Conservation (phyloP, 2,888 invertebrate genomes). For the Melinaea marsaeus region DNA sequence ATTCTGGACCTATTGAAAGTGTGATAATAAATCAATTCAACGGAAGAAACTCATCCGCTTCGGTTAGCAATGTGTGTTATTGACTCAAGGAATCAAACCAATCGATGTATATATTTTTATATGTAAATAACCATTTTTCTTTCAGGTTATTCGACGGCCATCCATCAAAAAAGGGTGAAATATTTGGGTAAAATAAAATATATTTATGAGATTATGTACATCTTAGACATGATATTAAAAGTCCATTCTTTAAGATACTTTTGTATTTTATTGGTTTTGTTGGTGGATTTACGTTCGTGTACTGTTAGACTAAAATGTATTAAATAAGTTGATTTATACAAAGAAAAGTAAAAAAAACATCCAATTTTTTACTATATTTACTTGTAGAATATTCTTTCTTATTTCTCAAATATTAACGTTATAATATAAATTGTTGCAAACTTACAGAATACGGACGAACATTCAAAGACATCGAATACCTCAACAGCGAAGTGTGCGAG, state of each 20-base stretch:
- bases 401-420: no score
- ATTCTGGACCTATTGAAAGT: no score
- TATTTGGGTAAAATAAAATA: no score
- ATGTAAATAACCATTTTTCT: constrained; percentile 65
- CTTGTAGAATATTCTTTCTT: no score
- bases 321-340: no score
- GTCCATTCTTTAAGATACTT: not conserved
- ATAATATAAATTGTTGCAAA: constrained; percentile 34
- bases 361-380: no score
- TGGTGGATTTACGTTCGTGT: constrained; percentile 5
- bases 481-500: constrained; percentile 83
- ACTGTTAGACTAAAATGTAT: no score
- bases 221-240: constrained; percentile 24
- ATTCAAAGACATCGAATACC: constrained; percentile 88
- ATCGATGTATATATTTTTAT: constrained; percentile 67
- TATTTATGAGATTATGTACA: constrained; percentile 1
- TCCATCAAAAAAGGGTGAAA: no score
- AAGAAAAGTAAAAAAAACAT: no score
- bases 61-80: constrained; percentile 50
- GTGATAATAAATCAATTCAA: constrained; percentile 35
- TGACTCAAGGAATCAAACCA: constrained; percentile 53
- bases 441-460: constrained; percentile 85
- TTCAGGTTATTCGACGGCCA: constrained; percentile 54
- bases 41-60: constrained; percentile 55
- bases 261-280: constrained; percentile 1